These are phyloP conservation scores for Drosophila kepulauana DNA, from an alignment of 1,140 invertebrate species.

Conservation along the genomic window DNA sequence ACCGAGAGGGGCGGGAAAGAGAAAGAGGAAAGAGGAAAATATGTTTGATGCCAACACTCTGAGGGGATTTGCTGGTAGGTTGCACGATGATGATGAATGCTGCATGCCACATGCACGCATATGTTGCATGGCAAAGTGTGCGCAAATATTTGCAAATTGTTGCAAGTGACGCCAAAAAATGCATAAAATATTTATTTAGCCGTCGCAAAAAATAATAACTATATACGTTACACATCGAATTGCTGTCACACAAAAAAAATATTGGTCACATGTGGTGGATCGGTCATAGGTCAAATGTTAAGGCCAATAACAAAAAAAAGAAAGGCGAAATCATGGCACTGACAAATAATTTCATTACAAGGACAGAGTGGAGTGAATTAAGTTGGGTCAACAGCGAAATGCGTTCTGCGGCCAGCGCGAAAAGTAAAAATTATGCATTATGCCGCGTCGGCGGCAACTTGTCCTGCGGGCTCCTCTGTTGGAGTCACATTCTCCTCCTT, in stretches of 20 bases:
- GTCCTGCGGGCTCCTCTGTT: not conserved
- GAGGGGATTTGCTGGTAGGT: conserved; percentile 35
- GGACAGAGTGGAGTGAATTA: conserved; percentile 60
- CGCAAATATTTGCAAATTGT: conserved; percentile 68
- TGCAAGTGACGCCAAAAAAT: conserved; percentile 40
- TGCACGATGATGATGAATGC: not conserved
- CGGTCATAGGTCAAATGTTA: conserved; percentile 1
- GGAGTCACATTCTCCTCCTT: conserved; percentile 1
- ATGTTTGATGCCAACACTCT: conserved; percentile 17
- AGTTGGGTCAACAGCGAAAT: conserved; percentile 45
- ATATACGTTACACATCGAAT: conserved; percentile 7
- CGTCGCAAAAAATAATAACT: conserved; percentile 19
- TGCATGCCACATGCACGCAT: conserved; percentile 8
- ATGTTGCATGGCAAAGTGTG: conserved; percentile 49
- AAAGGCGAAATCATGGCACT: conserved; percentile 46
- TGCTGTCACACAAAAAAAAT: conserved; percentile 30
- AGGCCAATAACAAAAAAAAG: not conserved
- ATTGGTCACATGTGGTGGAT: conserved; percentile 29
- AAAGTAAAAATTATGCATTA: conserved; percentile 77
- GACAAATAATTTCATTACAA: conserved; percentile 79
- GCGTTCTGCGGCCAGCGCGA: conserved; percentile 31
- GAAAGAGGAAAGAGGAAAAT: not conserved
- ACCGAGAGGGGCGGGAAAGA: not conserved
- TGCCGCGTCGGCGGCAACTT: conserved; percentile 3
- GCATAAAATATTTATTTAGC: conserved; percentile 61